Evolutionary conservation across 2,113 vertebrate genomes (phyloP), one percentile per base, ranked within the genome.

Genomic region (Lagopus muta): DNA sequence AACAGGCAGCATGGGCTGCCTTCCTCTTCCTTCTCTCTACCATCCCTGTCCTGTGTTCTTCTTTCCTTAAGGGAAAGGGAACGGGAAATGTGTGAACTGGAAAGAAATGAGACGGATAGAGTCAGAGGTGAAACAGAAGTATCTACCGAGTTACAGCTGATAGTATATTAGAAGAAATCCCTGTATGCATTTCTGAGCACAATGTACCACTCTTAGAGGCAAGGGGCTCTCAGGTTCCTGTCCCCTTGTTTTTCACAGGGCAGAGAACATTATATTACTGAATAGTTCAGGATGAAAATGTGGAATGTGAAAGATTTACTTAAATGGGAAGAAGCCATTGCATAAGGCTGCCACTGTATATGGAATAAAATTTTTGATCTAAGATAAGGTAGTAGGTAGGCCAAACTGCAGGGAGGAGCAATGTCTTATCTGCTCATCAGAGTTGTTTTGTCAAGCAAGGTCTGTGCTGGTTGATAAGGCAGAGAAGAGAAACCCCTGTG

Each of bases 91-190:
- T 71, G 5, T n/a, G 21, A 25, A 64, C 36, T 79, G 81, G 75
- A 77, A 92, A 71, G 43, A 87, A 88, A 86, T 74, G 34, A 93
- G 66, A 24, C 57, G 71, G 40, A 34, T 21, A 71, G 82, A 90
- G 65, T 72, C 66, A 43, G 74, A 71, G 48, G 40, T 24, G 57
- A 67, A 95, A 32, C n/a, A 86, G 47, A 91, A 69, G n/a, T 91
- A 77, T 84, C 47, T 82, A 18, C 75, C 81, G 72, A 74, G 60
- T 94, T 96, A 67, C 38, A 88, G 65, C 58, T 64, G 69, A 60
- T 84, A 48, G 27, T 62, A 75, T 85, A 21, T 88, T 78, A 86
- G 42, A 95, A 89, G 21, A 91, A 92, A 61, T 89, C 48, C n/a
- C 54, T 5, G 3, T 36, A 52, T 72, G 75, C n/a, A 55, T 91